Base-by-base conservation (phyloP, 2,113 vertebrate species). In the Hylia prasina region DNA sequence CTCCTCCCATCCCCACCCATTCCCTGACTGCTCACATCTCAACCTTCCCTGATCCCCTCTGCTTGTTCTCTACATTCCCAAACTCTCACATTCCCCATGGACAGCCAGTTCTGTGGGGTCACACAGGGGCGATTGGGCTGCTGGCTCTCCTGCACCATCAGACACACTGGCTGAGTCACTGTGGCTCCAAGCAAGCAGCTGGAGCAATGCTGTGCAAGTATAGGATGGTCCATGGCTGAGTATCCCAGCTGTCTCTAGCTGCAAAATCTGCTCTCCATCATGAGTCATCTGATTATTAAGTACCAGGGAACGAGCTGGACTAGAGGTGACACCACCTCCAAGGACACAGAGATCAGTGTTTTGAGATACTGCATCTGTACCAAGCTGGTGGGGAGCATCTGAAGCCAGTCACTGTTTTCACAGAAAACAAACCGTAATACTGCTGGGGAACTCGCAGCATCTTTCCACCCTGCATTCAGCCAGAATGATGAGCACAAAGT, bases 41-140 rank as follows among this genome's bases (percentile, higher is more conserved):
- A 58, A 1, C 33, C 6, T 56, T 60, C 44, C 23, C 18, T 14
- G 17, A 25, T 60, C 24, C 24, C 30, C 47, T 72, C 14, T 33
- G 54, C 19, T 53, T 24, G 10, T 15, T 17, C 35, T 65, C 53
- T n/a, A 2, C 6, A 17, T 7, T 16, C 31, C 45, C 37, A 60
- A 15, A 40, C 9, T 37, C 45, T 57, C 51, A 27, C 30, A 57
- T 44, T 22, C 24, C 40, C 28, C 0, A 0, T 12, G 28, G 69
- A 87, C 40, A 64, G 30, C 2, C 8, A 4, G 13, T 19, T 33
- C 61, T 37, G 8, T 22, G 47, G 60, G n/a, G 21, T 70, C 37
- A 23, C 1, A 6, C 0, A 3, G 47, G n/a, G 57, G 45, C 0
- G 0, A 21, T 3, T 7, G 33, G 30, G 35, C 42, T 84, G 60